Base-by-base conservation (phyloP, 1,140 invertebrate species). In the Cydia pomonella region DNA sequence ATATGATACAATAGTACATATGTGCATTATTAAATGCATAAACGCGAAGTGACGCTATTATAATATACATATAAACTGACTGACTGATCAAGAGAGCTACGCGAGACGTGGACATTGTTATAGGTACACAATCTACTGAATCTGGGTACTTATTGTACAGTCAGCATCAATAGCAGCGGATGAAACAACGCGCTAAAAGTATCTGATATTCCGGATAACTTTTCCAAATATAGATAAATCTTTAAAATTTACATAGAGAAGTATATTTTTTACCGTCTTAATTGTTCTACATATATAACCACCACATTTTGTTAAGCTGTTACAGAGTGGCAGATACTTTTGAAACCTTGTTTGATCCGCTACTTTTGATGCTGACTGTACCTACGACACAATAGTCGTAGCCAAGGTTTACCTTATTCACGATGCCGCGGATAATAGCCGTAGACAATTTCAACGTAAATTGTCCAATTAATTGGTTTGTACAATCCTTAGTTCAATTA, bases 61-160 rank as follows among this genome's bases (percentile, higher is more conserved):
- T 41, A 18, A 5, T 50, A 18, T 44, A 4, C 4, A 2, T n/a
- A 50, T 59, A 59, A 18, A 12, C 6, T 12, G 18, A 59, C 3
- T 12, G 53, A 21, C 0, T 59, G 53, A 21, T 23, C 9, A 12
- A n/a, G n/a, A 50, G 53, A 21, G 16, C 16, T n/a, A 50, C 29
- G 23, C 62, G 25, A 29, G 25, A 33, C n/a, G n/a, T 38, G 64
- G 41, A 41, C n/a, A 69, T 69, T 69, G 64, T 69, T 66, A 66
- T n/a, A 38, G 33, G 33, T 33, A 27, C 53, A 59, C 33, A 69
- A n/a, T n/a, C 64, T 38, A 33, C n/a, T 69, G 7, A n/a, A 21
- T 21, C 50, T 50, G n/a, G 18, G n/a, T 69, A 69, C 23, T n/a
- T 50, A 41, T 64, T 64, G n/a, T n/a, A n/a, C n/a, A n/a, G n/a